phyloP scores from a whole-genome alignment of 1,140 invertebrate genomes.

The Liolophura sinensis region DNA sequence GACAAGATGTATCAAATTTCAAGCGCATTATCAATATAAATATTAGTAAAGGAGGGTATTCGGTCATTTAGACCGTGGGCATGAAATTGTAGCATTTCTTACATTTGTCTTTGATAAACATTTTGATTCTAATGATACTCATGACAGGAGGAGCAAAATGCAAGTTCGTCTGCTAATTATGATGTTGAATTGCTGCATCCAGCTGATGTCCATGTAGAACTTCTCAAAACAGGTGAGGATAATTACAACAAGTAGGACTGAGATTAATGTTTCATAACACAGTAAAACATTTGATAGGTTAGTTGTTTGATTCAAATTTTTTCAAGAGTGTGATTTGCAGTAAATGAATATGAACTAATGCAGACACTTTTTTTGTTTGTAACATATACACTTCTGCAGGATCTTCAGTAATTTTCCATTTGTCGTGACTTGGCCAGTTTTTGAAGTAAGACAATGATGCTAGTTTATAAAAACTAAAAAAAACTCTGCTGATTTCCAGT shows the following conservation, averaged over 20 bases:
- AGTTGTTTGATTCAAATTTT: background rate
- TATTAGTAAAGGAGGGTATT: too few relatives aligned
- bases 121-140: background rate
- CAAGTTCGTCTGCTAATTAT: conserved; percentile 96
- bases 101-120: too few relatives aligned
- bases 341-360: too few relatives aligned
- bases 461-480: background rate
- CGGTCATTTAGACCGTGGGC: too few relatives aligned
- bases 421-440: too few relatives aligned
- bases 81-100: too few relatives aligned
- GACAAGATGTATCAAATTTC: too few relatives aligned
- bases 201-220: conserved; percentile 77
- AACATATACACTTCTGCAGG: too few relatives aligned
- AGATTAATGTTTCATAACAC: background rate
- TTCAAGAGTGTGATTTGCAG: background rate
- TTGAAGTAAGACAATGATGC: background rate
- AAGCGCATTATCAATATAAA: too few relatives aligned
- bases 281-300: background rate
- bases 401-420: too few relatives aligned
- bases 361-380: background rate
- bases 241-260: conserved; percentile 1
- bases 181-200: conserved; percentile 96
- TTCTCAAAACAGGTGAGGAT: conserved; percentile 64
- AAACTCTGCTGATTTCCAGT: conserved; percentile 2
- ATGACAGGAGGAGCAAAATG: conserved; percentile 89